Evolutionary conservation across 2,797 vertebrate species (phyloP), one percentile per base, ranked within the genome.

Genomic region (Buceros bicornis): DNA sequence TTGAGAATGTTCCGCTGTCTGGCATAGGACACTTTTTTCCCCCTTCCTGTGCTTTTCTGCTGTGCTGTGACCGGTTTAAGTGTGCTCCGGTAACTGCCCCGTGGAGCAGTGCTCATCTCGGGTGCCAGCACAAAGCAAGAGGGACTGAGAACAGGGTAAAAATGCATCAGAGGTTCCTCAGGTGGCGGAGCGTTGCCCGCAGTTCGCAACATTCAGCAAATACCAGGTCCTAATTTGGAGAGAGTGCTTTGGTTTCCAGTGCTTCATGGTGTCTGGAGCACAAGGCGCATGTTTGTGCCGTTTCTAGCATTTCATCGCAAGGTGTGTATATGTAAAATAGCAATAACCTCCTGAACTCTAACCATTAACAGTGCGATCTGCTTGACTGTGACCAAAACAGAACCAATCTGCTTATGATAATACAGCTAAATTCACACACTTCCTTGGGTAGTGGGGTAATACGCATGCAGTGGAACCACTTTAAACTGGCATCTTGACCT

Each of bases 261-360:
- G 8, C 25, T 62, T 12, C 0, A 1, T 8, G 7, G 4, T 58
- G 31, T 77, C 47, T 58, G 28, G 3, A 70, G 24, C 15, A 24
- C 1, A 11, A 73, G 13, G 33, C 48, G 33, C 48, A 2, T 1
- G 2, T 71, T 76, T 64, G 22, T 66, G 18, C 31, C 6, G 45
- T 29, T 90, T 54, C 26, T 37, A 62, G 29, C 8, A 5, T n/a
- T 88, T 69, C 4, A 13, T 42, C 37, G 7, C 17, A 9, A 62
- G 28, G 5, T 33, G 33, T 33, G 33, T 48, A 9, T 8, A 33
- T 28, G 10, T 6, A 79, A 48, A 79, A 26, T 25, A n/a, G 13
- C 31, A 18, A 20, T 0, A 4, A 0, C 0, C 28, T 58, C 17
- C 33, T 57, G n/a, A 65, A 64, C 26, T n/a, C 65, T 11, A 47